Base-by-base conservation (phyloP, 2,888 invertebrate species). In the Agrochola lota region DNA sequence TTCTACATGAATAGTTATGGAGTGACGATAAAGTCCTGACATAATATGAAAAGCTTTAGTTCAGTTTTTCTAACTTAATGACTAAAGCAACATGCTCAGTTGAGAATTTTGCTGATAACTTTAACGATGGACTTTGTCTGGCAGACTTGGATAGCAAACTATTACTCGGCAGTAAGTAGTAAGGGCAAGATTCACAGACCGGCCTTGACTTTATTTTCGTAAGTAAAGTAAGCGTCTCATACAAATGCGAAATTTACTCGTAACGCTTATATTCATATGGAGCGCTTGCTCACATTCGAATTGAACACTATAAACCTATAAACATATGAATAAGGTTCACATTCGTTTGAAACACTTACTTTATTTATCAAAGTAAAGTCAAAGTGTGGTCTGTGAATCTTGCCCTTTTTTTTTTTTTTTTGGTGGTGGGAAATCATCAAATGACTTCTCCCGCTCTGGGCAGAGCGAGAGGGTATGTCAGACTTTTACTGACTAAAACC, bases 61-160 rank as follows among this genome's bases (percentile, higher is more conserved):
- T 30, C 46, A 49, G 67, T 67, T 62, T 69, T 68, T 77, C 23
- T 15, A 35, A 74, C 20, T 3, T 59, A 57, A 59, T 81, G 2
- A 52, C 55, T 26, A 55, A 35, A 57, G 46, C 17, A 68, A 52
- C 62, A 35, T 43, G 67, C 63, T 71, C 80, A 60, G 63, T 74
- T 68, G 71, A 60, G 70, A 63, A 68, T 60, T 84, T 84, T 26
- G 71, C 55, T 83, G 74, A 74, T 83, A 80, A 75, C 49, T 69
- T 80, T 75, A 84, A 83, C 64, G 71, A 60, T n/a, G 71, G 43
- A 57, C 71, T 70, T 64, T n/a, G 83, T 64, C 85, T 84, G 83
- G 60, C 5, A 55, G n/a, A 72, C 71, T 46, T 60, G 72, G 84
- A 83, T 80, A 83, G 43, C 26, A 43, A 74, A 60, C 63, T 64